Percentiles rank a stretch among this genome's conserved stretches.
phyloP scores from a whole-genome alignment of 2,888 invertebrate genomes.

The Drosophila multiciliata region DNA sequence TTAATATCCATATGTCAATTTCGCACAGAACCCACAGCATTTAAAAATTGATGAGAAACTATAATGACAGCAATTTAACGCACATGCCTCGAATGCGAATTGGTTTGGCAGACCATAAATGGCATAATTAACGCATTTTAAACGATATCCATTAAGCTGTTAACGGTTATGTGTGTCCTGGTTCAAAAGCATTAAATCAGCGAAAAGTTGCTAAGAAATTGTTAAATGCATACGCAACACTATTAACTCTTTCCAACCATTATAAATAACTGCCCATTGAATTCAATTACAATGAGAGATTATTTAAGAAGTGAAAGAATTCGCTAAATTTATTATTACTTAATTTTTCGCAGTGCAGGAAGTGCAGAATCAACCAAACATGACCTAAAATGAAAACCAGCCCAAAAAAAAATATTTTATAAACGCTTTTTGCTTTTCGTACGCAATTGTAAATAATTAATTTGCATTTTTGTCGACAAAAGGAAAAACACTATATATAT shows the following conservation, averaged over 20 bases:
- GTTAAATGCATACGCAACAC: conserved; percentile 46
- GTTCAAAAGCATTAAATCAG: conserved; percentile 54
- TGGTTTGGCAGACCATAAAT: conserved; percentile 55
- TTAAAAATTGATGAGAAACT: conserved; percentile 67
- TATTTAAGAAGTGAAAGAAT: neutral
- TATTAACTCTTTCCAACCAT: neutral
- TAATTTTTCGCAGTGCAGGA: conserved; percentile 20
- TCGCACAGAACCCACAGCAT: conserved; percentile 19
- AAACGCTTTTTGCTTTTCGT: conserved; percentile 37
- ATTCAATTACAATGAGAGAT: neutral
- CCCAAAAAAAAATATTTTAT: conserved; percentile 11
- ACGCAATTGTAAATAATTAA: conserved; percentile 48
- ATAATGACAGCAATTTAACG: conserved; percentile 67
- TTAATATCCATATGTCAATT: conserved; percentile 28
- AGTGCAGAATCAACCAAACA: conserved; percentile 21
- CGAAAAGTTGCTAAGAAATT: conserved; percentile 41
- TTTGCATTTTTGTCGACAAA: conserved; percentile 39
- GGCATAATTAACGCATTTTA: conserved; percentile 74
- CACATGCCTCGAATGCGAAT: conserved; percentile 52
- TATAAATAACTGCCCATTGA: neutral
- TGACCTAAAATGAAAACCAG: conserved; percentile 8
- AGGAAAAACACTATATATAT: conserved; percentile 20
- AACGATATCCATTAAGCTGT: conserved; percentile 65
- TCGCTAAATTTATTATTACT: neutral
- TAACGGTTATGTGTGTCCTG: conserved; percentile 11